Evolutionary conservation across 2,888 invertebrate species (phyloP).

Genomic region (Rotaria magnacalcarata): DNA sequence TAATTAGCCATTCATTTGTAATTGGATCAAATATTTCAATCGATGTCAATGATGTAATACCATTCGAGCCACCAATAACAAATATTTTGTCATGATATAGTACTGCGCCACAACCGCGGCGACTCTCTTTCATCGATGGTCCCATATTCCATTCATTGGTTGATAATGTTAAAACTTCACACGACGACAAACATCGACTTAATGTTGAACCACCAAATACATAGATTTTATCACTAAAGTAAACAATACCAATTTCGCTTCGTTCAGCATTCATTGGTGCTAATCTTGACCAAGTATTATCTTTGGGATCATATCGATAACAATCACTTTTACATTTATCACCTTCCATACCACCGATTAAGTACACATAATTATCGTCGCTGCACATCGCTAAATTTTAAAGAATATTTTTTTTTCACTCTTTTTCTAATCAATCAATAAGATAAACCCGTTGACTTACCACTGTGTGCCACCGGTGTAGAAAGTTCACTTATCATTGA

Average conservation of each 20-base stretch:
- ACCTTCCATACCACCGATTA: constrained; percentile 76
- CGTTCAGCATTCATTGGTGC: constrained; percentile 68
- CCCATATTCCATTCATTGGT: constrained; percentile 68
- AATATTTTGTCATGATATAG: constrained; percentile 48
- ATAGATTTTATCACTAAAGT: constrained; percentile 68
- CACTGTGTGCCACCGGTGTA: background rate
- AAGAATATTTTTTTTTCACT: background rate
- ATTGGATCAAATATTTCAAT: constrained; percentile 44
- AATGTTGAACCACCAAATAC: constrained; percentile 80
- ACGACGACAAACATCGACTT: constrained; percentile 75
- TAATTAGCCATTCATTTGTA: constrained; percentile 44
- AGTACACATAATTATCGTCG: constrained; percentile 74
- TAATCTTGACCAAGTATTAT: constrained; percentile 68
- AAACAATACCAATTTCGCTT: constrained; percentile 47
- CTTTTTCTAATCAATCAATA: too few relatives aligned
- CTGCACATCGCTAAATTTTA: constrained; percentile 66
- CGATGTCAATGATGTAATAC: constrained; percentile 39
- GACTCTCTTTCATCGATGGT: constrained; percentile 71
- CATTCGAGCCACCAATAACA: constrained; percentile 45
- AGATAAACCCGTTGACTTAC: background rate
- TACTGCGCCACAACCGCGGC: constrained; percentile 60
- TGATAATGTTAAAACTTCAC: constrained; percentile 68
- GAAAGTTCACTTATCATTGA: constrained; percentile 61
- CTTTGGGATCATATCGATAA: constrained; percentile 68
- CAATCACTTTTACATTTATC: constrained; percentile 69